phyloP scores from a whole-genome alignment of 1,140 invertebrate genomes.

The Dinothrombium tinctorium region DNA sequence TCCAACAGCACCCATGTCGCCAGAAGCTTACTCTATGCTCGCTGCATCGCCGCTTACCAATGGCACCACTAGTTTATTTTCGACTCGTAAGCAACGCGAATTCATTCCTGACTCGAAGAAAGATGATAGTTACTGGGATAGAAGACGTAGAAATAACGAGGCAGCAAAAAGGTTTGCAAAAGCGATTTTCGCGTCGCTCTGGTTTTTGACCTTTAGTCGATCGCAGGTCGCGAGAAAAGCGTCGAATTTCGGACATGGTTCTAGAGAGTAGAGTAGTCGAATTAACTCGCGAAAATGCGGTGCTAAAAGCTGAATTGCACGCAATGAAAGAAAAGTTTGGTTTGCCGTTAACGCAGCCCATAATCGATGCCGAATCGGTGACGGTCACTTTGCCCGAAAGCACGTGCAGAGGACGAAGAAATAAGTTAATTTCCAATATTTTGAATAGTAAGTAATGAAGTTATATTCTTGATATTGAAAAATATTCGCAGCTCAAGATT shows the following conservation, averaged over 20 bases:
- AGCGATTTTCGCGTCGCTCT: background rate
- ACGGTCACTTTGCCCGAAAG: conserved; percentile 10
- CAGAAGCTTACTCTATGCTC: background rate
- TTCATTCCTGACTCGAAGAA: conserved; percentile 93
- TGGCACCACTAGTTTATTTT: conserved; percentile 6
- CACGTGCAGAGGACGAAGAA: conserved; percentile 7
- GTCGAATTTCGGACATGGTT: conserved; percentile 88
- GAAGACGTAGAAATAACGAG: conserved; percentile 79
- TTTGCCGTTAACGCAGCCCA: conserved; percentile 6
- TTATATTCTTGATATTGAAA: background rate
- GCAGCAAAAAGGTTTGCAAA: conserved; percentile 50
- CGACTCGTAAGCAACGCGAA: conserved; percentile 59
- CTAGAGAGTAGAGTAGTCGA: conserved; percentile 77
- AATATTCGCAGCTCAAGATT: background rate
- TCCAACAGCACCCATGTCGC: background rate
- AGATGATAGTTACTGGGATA: conserved; percentile 90
- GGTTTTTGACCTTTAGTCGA: background rate
- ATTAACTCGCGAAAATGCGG: conserved; percentile 77
- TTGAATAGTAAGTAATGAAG: background rate
- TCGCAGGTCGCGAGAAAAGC: conserved; percentile 76
- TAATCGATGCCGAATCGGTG: conserved; percentile 9
- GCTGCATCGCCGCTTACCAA: conserved; percentile 3
- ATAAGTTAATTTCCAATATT: conserved; percentile 6
- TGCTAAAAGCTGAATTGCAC: conserved; percentile 68
- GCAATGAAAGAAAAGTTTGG: conserved; percentile 82